These are phyloP conservation scores for Shinisaurus crocodilurus DNA, from an alignment of 2,113 vertebrate genomes.

Conservation along the genomic window DNA sequence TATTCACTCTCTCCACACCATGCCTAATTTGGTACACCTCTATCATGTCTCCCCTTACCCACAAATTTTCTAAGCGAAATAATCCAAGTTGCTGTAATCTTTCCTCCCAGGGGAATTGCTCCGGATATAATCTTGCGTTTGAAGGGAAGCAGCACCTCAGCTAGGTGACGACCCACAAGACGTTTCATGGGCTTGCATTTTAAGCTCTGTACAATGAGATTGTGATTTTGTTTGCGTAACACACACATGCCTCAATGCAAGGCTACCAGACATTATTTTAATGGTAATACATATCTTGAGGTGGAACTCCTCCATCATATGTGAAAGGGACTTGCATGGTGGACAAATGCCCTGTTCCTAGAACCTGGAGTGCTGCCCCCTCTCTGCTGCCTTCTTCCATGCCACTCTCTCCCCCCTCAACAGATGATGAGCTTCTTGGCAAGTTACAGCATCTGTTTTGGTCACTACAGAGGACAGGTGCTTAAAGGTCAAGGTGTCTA, in stretches of 20 bases:
- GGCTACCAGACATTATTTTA: neutral
- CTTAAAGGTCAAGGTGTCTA: neutral
- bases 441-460: neutral
- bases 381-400: neutral
- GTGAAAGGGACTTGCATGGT: neutral
- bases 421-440: neutral
- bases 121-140: slow-evolving; percentile 34
- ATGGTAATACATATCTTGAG: neutral
- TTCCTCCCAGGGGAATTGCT: too few species aligned
- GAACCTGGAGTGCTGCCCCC: neutral
- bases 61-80: too few species aligned
- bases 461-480: neutral
- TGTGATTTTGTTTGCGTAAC: slow-evolving; percentile 8
- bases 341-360: neutral
- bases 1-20: too few species aligned
- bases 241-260: neutral
- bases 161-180: slow-evolving; percentile 7
- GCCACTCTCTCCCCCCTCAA: neutral
- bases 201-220: slow-evolving; percentile 10
- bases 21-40: too few species aligned
- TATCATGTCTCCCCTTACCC: too few species aligned
- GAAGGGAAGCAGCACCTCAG: neutral
- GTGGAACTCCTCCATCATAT: neutral
- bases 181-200: slow-evolving; percentile 17
- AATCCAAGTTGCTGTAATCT: too few species aligned